Base-by-base conservation (phyloP, 53 echinoderm and acorn worm species). In the Antedon mediterranea region DNA sequence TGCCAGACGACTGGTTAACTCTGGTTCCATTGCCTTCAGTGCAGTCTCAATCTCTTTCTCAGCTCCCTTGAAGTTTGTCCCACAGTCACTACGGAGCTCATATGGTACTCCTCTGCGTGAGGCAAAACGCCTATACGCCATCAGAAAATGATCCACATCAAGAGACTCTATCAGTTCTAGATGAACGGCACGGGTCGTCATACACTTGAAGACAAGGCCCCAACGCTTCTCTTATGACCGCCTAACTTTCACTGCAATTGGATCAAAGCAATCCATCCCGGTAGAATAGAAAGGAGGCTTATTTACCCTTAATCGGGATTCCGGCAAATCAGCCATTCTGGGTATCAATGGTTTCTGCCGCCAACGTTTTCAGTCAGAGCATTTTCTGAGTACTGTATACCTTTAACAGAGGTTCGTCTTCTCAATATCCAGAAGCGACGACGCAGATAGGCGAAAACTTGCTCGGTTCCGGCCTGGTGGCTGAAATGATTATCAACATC, bases 11-110 rank as follows among this genome's bases (percentile, higher is more conserved):
- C 57, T 57, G 2, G 26, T 18, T 57, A 57, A 23, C 57, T 57
- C 57, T 57, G 57, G 57, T 18, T 57, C 57, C 87, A 87, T 83
- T 18, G 31, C 27, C 41, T 27, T 72, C 11, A 87, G 32, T 23
- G 78, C 57, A 15, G 73, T 33, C 74, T 77, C 75, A n/a, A 87
- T 32, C 43, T 87, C 83, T 0, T 43, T 30, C 27, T 74, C 41
- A 6, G 43, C 87, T 30, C 83, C 83, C 20, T 30, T 74, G 23
- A 87, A 87, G 77, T 87, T 87, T 29, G 87, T 87, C 5, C 80
- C 87, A 31, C 87, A 83, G 70, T 87, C 87, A 31, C 31, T 71
- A 30, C 29, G 29, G n/a, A 83, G 27, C 18, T 83, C 83, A 30
- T 76, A 75, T 0, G 84, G 84, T 13, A 75, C 76, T 23, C 78